Base-by-base conservation (phyloP, 2,888 invertebrate genomes). In the Sinhomidia bicolor region DNA sequence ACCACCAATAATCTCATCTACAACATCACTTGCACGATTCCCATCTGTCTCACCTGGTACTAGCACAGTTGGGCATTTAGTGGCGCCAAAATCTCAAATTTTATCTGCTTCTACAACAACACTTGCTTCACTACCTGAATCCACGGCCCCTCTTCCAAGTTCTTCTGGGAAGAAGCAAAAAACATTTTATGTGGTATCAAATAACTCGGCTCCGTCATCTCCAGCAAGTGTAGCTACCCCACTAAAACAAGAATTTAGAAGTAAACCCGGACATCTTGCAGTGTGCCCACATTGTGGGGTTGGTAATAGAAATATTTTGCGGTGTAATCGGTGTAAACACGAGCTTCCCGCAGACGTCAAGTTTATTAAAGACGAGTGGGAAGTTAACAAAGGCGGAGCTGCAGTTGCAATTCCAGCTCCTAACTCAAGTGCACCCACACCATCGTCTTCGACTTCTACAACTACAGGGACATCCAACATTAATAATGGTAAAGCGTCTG, bases 231-330 rank as follows among this genome's bases (percentile, higher is more conserved):
- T n/a, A n/a, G n/a, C n/a, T n/a, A 6, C 57, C n/a, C 29, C 81
- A 47, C 26, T 10, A 54, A 57, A n/a, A 4, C 47, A 20, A 32
- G 60, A 60, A 26, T 60, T 26, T 23, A 65, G 23, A 14, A 17
- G 23, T 10, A 76, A 78, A 65, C 71, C 81, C 17, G 90, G 90
- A 1, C 65, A 62, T 17, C 14, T 88, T n/a, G 89, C 80, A 7
- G 47, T 90, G 29, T 91, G 91, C 80, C 85, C 85, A 0, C 86
- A 90, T 83, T 91, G 91, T 84, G 91, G 91, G 4, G 44, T 83
- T 10, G 65, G 74, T 1, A 89, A 81, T 74, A 6, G 23, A 60
- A 89, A 89, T 51, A 81, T 91, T 44, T 20, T 84, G 29, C 26
- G 20, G 12, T 91, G 91, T 88, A 85, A 76, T 0, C 60, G 87